phyloP scores from a whole-genome alignment of 2,888 invertebrate species.

The Trichogramma evanescens region DNA sequence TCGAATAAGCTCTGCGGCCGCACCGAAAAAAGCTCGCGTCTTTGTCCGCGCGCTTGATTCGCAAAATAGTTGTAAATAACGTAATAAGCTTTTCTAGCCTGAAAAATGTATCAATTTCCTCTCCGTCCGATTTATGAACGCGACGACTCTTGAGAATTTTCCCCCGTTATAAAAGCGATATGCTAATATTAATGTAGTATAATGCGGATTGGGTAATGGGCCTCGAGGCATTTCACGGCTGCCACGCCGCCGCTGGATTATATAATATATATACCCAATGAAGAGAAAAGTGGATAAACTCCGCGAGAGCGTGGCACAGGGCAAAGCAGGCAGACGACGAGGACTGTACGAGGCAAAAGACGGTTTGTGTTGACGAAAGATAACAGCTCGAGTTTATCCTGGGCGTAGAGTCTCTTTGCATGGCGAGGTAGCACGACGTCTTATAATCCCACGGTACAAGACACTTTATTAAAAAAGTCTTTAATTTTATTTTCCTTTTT shows the following conservation, averaged over 20 bases:
- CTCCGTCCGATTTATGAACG: too few relatives aligned
- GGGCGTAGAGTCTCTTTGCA: constrained; percentile 28
- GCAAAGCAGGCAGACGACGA: constrained; percentile 12
- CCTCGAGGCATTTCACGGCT: constrained; percentile 1
- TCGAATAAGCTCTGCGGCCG: too few relatives aligned
- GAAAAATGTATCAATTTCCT: too few relatives aligned
- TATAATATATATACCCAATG: neutral
- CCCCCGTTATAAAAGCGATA: neutral
- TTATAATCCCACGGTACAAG: constrained; percentile 3
- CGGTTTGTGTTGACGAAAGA: constrained; percentile 30
- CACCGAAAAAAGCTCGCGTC: too few relatives aligned
- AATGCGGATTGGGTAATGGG: neutral
- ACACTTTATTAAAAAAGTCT: constrained; percentile 33
- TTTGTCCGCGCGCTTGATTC: too few relatives aligned
- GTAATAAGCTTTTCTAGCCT: too few relatives aligned
- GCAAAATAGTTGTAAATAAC: too few relatives aligned
- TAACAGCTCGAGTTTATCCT: constrained; percentile 34
- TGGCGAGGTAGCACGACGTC: constrained; percentile 12
- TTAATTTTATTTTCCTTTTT: too few relatives aligned
- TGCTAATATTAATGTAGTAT: constrained; percentile 11
- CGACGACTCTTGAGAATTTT: too few relatives aligned
- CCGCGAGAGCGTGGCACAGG: constrained; percentile 3
- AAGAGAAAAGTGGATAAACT: constrained; percentile 24
- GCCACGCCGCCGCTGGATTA: constrained; percentile 17
- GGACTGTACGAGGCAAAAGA: constrained; percentile 14